Evolutionary conservation across 2,797 vertebrate species (phyloP).

Genomic region (Pagetopsis macropterus): DNA sequence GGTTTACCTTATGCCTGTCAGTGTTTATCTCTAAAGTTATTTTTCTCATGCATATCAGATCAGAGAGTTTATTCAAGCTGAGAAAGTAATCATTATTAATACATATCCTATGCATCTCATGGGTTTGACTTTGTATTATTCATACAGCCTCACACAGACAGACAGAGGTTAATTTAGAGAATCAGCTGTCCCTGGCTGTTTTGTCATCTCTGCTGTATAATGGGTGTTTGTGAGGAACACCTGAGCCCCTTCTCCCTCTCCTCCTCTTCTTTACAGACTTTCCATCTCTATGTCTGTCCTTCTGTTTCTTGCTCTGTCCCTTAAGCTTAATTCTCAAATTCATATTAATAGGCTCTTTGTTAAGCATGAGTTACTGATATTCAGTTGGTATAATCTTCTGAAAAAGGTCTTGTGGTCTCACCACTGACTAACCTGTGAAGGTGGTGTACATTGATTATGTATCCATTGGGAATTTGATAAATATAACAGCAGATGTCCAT

Average conservation of each 20-base stretch:
- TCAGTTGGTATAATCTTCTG: not conserved
- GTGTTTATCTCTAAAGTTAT: not conserved
- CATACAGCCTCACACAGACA: not conserved
- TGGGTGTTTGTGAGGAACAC: conserved; percentile 16
- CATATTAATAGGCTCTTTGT: not conserved
- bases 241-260: conserved; percentile 13
- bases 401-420: not conserved
- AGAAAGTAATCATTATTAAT: conserved; percentile 7
- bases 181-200: conserved; percentile 30
- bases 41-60: conserved; percentile 20
- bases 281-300: not conserved
- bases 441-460: not conserved
- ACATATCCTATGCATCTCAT: conserved; percentile 1
- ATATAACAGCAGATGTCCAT: no score
- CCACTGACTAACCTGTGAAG: not conserved
- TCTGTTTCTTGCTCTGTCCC: not conserved
- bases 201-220: conserved; percentile 16
- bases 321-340: not conserved
- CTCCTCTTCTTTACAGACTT: not conserved
- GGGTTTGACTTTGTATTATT: conserved; percentile 2
- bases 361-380: not conserved
- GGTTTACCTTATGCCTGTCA: not conserved
- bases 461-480: not conserved
- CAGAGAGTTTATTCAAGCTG: conserved; percentile 2
- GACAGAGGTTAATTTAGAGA: conserved; percentile 30